phyloP scores from a whole-genome alignment of 2,113 vertebrate genomes.

The Orientallactaga bullata region DNA sequence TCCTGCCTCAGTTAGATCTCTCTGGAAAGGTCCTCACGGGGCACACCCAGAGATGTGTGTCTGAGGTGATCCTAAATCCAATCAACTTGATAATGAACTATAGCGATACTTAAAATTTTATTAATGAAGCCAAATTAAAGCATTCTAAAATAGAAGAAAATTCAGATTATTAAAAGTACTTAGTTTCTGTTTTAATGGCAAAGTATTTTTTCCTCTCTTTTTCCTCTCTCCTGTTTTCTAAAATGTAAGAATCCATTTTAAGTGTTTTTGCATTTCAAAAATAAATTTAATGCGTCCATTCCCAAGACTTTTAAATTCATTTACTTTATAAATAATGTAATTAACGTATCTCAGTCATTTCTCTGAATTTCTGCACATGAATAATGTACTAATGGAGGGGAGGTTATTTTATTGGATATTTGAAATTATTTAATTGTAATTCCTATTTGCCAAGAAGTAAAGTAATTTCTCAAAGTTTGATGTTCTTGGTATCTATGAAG shows the following conservation, averaged over 20 bases:
- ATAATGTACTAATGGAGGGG: too few species aligned
- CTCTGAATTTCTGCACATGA: not conserved
- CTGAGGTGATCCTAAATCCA: too few species aligned
- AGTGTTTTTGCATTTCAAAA: slow-evolving; percentile 22
- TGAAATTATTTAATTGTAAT: slow-evolving; percentile 60
- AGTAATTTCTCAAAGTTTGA: slow-evolving; percentile 54
- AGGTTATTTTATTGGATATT: slow-evolving; percentile 63
- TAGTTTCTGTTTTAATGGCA: slow-evolving; percentile 36
- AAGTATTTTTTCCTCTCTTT: slow-evolving; percentile 27
- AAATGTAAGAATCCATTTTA: slow-evolving; percentile 36
- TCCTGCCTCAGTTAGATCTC: too few species aligned
- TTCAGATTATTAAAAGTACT: slow-evolving; percentile 14
- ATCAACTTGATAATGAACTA: too few species aligned
- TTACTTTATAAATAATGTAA: slow-evolving; percentile 55
- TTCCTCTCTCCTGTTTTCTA: not conserved
- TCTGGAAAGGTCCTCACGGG: too few species aligned
- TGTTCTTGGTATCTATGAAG: slow-evolving; percentile 38
- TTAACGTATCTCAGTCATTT: slow-evolving; percentile 64
- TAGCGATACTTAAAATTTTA: not conserved
- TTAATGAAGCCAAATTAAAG: not conserved
- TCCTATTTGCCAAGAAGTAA: slow-evolving; percentile 56
- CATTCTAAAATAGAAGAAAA: not conserved
- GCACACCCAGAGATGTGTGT: too few species aligned
- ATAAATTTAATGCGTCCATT: slow-evolving; percentile 5
- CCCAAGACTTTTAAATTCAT: slow-evolving; percentile 35